phyloP scores from a whole-genome alignment of 1,140 invertebrate genomes.

The Akabosia matsudoensis region DNA sequence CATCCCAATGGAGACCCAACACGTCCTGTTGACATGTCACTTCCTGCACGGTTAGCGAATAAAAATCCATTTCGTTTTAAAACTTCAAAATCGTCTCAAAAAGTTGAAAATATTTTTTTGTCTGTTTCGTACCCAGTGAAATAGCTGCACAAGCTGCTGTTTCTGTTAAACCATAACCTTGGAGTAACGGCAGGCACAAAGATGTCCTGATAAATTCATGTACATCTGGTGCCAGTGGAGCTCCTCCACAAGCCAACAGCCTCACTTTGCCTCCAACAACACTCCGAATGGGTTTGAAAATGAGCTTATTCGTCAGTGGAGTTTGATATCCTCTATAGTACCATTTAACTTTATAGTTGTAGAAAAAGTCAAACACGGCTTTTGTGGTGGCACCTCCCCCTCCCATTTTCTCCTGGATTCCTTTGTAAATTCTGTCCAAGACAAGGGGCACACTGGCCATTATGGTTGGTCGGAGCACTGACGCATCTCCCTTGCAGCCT shows the following conservation, averaged over 20 bases:
- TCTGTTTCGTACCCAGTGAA: slow-evolving; percentile 67
- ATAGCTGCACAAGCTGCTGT: slow-evolving; percentile 89
- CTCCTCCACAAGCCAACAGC: slow-evolving; percentile 85
- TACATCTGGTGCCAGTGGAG: slow-evolving; percentile 91
- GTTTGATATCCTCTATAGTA: slow-evolving; percentile 77
- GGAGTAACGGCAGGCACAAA: slow-evolving; percentile 82
- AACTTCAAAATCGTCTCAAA: no score
- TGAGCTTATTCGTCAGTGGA: slow-evolving; percentile 72
- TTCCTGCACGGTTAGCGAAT: slow-evolving; percentile 52
- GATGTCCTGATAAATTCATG: slow-evolving; percentile 92
- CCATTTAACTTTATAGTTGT: slow-evolving; percentile 85
- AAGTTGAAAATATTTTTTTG: slow-evolving; percentile 16
- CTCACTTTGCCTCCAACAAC: slow-evolving; percentile 83
- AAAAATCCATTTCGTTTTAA: slow-evolving; percentile 31
- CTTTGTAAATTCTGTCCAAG: slow-evolving; percentile 92
- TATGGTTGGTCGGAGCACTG: slow-evolving; percentile 84
- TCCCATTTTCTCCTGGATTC: slow-evolving; percentile 85
- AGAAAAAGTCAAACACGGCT: slow-evolving; percentile 85
- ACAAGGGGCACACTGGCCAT: slow-evolving; percentile 95
- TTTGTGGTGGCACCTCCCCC: slow-evolving; percentile 69
- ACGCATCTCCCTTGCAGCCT: slow-evolving; percentile 81
- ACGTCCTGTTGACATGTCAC: slow-evolving; percentile 72
- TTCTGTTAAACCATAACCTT: slow-evolving; percentile 97
- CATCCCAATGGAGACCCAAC: slow-evolving; percentile 85
- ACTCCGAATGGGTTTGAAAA: slow-evolving; percentile 73